Percentiles rank a stretch among this genome's conserved stretches.
These are phyloP conservation scores for Yponomeuta sedellus DNA, from an alignment of 2,888 invertebrate species.

Conservation along the genomic window DNA sequence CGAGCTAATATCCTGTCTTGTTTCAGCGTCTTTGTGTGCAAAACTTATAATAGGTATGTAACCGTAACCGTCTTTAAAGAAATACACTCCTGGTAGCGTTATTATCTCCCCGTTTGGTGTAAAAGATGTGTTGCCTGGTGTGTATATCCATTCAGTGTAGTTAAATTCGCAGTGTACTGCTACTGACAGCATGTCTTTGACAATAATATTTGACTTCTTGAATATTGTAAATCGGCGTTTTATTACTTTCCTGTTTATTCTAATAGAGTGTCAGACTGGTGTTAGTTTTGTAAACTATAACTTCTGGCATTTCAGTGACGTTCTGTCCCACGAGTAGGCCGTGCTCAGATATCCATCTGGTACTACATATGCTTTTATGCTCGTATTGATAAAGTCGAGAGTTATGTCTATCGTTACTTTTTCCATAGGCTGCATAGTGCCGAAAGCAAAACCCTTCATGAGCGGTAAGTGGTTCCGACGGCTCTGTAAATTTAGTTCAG, in stretches of 20 bases:
- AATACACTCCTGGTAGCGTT: not conserved
- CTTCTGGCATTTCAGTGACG: conserved; percentile 6
- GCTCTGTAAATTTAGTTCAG: not conserved
- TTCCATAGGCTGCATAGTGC: conserved; percentile 8
- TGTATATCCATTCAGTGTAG: not conserved
- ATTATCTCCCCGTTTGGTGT: no score
- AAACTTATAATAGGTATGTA: conserved; percentile 4
- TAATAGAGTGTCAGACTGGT: not conserved
- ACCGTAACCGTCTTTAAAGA: not conserved
- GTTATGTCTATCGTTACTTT: conserved; percentile 1
- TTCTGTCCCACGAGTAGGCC: conserved; percentile 9
- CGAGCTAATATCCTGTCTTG: not conserved
- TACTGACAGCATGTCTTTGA: not conserved
- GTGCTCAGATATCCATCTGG: conserved; percentile 8
- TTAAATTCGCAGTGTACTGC: not conserved
- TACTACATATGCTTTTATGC: conserved; percentile 13
- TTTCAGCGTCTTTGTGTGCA: not conserved
- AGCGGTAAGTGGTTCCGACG: not conserved
- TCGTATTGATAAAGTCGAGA: conserved; percentile 1
- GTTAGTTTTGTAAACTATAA: not conserved
- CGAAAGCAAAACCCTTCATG: conserved; percentile 13
- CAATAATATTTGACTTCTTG: not conserved
- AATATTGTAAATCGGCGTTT: not conserved
- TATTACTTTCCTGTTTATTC: not conserved
- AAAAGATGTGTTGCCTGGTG: no score